A percentile compares a stretch with the other conserved stretches of the same genome.
phyloP scores from a whole-genome alignment of 2,113 vertebrate genomes.

The Hippocampus abdominalis region DNA sequence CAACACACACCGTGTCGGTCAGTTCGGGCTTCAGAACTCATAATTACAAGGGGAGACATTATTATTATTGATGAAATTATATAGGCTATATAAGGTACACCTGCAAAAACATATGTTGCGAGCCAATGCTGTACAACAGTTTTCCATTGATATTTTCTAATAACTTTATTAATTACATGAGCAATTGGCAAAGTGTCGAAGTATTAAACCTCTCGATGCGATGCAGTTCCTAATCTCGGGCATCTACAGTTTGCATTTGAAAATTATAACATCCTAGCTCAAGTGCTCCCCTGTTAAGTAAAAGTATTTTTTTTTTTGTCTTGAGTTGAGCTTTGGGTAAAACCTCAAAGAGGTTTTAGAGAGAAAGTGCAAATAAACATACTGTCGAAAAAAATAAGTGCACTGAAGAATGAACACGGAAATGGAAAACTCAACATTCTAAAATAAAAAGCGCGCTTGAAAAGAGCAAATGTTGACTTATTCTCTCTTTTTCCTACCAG shows the following conservation, averaged over 20 bases:
- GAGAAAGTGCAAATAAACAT: neutral
- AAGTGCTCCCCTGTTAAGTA: neutral
- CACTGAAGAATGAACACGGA: neutral
- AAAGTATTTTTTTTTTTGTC: neutral
- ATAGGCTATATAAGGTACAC: neutral
- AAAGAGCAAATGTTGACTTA: neutral
- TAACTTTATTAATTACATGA: neutral
- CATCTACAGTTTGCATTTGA: neutral
- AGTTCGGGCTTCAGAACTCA: conserved; percentile 27
- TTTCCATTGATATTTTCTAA: neutral
- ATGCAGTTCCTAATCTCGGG: neutral
- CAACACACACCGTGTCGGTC: conserved; percentile 68
- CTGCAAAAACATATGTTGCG: neutral
- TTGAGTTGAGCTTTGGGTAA: conserved; percentile 2
- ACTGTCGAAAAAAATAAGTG: neutral
- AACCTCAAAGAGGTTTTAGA: neutral
- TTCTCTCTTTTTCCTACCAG: conserved; percentile 15
- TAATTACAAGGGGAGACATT: neutral
- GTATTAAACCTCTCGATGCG: neutral
- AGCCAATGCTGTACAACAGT: neutral
- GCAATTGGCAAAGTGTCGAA: neutral
- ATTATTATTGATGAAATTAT: neutral
- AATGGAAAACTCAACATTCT: neutral
- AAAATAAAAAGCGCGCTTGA: neutral
- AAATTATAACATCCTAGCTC: neutral